These are phyloP conservation scores for Graptemys geographica DNA, from an alignment of 2,797 vertebrate genomes.

Conservation along the genomic window DNA sequence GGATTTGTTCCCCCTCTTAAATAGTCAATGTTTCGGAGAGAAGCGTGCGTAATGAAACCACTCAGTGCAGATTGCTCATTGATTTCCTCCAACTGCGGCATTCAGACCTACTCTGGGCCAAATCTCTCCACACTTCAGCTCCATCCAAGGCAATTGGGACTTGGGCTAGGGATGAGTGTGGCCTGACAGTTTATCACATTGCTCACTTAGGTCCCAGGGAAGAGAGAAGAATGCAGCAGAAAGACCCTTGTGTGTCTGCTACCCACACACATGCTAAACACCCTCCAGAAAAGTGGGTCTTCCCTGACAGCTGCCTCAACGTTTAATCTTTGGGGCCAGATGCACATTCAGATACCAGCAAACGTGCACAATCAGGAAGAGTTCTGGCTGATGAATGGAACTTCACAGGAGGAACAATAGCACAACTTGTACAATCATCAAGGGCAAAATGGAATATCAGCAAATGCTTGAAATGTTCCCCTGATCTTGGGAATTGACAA, in stretches of 20 bases:
- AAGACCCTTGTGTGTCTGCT: background rate
- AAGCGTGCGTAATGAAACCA: rapidly evolving
- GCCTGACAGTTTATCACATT: background rate
- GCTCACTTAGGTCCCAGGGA: background rate
- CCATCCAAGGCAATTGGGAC: background rate
- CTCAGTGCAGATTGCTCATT: background rate
- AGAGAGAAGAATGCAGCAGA: background rate
- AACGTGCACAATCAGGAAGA: background rate
- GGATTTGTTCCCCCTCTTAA: background rate
- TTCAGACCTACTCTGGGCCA: background rate
- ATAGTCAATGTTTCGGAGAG: background rate
- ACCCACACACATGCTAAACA: background rate
- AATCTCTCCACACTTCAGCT: too few relatives aligned
- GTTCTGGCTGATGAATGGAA: conserved; percentile 15
- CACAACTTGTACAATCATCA: conserved; percentile 14
- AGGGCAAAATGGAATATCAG: conserved; percentile 29
- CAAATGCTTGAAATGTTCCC: conserved; percentile 10
- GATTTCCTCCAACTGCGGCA: rapidly evolving
- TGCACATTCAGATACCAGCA: background rate
- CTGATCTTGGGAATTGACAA: background rate
- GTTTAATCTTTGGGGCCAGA: background rate
- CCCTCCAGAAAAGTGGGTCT: background rate
- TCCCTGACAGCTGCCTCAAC: background rate
- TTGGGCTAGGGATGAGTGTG: too few relatives aligned
- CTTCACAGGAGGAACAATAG: background rate